phyloP scores from a whole-genome alignment of 2,888 invertebrate genomes.

The Pyrrhia umbra region DNA sequence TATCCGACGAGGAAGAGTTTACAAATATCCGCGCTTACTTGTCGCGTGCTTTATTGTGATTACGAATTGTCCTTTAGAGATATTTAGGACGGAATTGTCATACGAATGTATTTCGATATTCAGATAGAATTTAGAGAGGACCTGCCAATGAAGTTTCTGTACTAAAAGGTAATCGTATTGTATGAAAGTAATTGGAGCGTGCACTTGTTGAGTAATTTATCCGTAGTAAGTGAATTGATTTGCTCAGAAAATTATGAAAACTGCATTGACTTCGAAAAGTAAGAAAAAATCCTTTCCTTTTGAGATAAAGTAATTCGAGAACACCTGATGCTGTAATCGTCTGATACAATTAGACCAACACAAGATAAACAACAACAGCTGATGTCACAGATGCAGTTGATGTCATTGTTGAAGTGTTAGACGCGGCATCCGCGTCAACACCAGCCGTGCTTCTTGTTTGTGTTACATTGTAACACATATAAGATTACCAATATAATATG shows the following conservation, averaged over 20 bases:
- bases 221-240: background rate
- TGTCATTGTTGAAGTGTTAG: background rate
- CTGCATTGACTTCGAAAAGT: background rate
- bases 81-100: background rate
- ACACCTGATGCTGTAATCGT: background rate
- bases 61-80: slow-evolving; percentile 1
- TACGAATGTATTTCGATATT: too few relatives aligned
- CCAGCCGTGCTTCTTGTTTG: background rate
- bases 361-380: background rate
- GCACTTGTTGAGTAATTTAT: background rate
- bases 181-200: background rate
- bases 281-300: background rate
- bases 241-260: background rate
- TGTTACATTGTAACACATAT: background rate
- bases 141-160: too few relatives aligned
- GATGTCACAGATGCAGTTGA: background rate
- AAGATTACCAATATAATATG: too few relatives aligned
- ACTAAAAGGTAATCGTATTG: background rate
- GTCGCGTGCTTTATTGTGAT: slow-evolving; percentile 21
- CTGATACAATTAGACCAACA: background rate
- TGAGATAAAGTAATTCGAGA: background rate
- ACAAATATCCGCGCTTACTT: slow-evolving; percentile 47
- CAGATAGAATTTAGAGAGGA: background rate
- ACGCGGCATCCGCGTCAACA: background rate
- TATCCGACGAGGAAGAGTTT: slow-evolving; percentile 35